Conservation (phyloP, 2,888 invertebrate species). For the Amiota mariae region DNA sequence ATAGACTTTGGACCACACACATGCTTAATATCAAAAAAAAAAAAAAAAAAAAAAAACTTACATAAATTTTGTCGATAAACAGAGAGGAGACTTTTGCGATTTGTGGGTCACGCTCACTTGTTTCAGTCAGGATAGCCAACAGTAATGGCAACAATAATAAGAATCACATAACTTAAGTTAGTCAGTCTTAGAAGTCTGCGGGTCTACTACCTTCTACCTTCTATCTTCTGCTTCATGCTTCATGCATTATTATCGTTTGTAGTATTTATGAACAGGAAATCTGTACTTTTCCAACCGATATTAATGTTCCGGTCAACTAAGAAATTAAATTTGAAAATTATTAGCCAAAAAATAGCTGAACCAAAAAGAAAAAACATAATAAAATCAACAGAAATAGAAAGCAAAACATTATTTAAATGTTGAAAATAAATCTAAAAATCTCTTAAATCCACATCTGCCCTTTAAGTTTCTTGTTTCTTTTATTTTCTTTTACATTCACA, state of each 20-base stretch:
- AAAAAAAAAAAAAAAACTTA: neutral
- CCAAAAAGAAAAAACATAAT: neutral
- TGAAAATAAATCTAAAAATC: conserved; percentile 1
- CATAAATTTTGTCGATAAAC: conserved; percentile 10
- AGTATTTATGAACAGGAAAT: neutral
- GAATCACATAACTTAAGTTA: neutral
- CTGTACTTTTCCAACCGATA: no score
- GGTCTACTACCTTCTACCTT: no score
- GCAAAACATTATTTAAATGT: conserved; percentile 1
- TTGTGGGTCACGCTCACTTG: conserved; percentile 1
- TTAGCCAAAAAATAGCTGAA: neutral
- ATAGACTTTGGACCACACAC: no score
- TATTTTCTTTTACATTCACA: no score
- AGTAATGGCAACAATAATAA: neutral
- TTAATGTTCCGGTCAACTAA: neutral
- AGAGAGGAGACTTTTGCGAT: neutral
- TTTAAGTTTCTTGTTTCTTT: neutral
- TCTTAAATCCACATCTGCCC: conserved; percentile 1
- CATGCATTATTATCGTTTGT: neutral
- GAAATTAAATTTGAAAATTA: conserved; percentile 2
- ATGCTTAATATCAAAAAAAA: no score
- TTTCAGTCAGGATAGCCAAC: neutral
- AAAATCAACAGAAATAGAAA: neutral
- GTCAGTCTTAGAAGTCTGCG: neutral
- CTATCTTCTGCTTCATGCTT: no score